Conservation (phyloP, 2,797 vertebrate species). For the Dromococcyx pavoninus region DNA sequence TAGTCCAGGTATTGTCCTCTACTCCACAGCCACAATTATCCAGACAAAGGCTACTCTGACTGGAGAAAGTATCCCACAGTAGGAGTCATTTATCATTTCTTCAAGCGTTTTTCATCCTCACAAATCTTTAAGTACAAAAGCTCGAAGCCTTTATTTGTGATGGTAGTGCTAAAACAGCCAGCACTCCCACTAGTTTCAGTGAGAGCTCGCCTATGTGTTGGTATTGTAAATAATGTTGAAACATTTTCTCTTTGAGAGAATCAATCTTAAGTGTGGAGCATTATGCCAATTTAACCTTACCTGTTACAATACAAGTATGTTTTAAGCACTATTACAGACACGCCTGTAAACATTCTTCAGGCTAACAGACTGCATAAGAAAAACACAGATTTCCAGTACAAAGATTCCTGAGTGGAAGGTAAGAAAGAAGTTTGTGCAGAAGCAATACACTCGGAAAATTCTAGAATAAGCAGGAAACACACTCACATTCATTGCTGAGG, state of each 20-base stretch:
- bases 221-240: background rate
- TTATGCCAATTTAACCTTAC: background rate
- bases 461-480: background rate
- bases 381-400: background rate
- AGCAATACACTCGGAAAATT: background rate
- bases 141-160: background rate
- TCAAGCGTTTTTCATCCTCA: background rate
- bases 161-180: background rate
- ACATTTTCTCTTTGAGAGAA: background rate
- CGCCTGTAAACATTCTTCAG: background rate
- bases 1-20: background rate
- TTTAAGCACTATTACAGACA: background rate
- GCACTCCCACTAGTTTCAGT: background rate
- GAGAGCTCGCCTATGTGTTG: background rate
- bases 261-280: background rate
- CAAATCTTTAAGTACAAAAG: background rate
- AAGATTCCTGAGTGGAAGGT: background rate
- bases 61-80: background rate
- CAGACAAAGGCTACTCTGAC: background rate
- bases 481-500: background rate
- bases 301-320: background rate
- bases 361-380: background rate
- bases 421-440: background rate
- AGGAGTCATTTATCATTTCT: background rate
- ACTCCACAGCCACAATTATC: background rate